Evolutionary conservation across 2,888 invertebrate species (phyloP).

Genomic region (Heliconius ethilla): DNA sequence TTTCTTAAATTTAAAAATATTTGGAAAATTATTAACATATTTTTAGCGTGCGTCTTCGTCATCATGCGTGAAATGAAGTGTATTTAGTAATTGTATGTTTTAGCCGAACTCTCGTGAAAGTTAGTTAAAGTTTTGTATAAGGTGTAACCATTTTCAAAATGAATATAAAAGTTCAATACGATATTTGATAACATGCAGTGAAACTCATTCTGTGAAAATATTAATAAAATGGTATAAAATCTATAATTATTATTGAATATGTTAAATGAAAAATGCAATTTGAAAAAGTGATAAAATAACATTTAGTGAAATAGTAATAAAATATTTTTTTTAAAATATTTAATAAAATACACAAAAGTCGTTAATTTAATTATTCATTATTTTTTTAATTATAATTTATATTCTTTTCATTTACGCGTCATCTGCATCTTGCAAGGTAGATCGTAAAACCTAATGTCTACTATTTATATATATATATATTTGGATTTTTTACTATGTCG

Average conservation of each 20-base stretch:
- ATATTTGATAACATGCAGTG: conserved; percentile 7
- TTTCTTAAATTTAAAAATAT: neutral
- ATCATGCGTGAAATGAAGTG: conserved; percentile 1
- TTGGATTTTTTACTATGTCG: neutral
- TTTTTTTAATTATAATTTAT: neutral
- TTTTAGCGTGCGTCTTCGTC: conserved; percentile 5
- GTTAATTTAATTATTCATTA: neutral
- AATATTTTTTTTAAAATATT: too few relatives aligned
- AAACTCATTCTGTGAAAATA: neutral
- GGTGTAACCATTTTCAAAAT: neutral
- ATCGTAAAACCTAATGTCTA: neutral
- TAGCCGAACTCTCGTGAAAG: neutral
- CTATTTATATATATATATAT: neutral
- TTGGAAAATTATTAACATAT: neutral
- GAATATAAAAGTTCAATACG: neutral
- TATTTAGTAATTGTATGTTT: neutral
- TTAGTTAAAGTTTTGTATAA: neutral
- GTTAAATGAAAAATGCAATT: neutral
- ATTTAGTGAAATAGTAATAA: neutral
- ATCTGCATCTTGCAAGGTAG: neutral
- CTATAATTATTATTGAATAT: neutral
- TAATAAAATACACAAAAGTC: neutral
- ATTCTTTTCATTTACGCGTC: neutral
- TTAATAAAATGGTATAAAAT: neutral
- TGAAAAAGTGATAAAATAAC: neutral